A percentile compares a stretch with the other conserved stretches of the same genome.
These are phyloP conservation scores for Cairina moschata DNA, from an alignment of 2,113 vertebrate species.

Conservation along the genomic window DNA sequence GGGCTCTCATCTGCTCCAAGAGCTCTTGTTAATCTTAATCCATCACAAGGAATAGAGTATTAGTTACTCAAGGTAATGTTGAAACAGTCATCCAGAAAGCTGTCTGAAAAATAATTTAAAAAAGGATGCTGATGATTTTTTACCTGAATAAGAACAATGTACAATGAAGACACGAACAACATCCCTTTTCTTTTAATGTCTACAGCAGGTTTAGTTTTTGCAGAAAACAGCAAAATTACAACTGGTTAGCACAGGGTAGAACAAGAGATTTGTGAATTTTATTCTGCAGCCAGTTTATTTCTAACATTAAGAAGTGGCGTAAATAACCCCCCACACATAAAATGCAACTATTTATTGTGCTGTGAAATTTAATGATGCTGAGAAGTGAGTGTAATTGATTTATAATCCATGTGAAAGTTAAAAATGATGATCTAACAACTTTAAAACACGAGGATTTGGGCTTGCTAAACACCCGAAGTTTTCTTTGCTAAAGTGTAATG, in stretches of 20 bases:
- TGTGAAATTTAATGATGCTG: conserved; percentile 3
- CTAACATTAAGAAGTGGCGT: background rate
- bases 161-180: background rate
- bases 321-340: conserved; percentile 12
- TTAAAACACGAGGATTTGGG: background rate
- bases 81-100: background rate
- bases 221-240: background rate
- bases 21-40: background rate
- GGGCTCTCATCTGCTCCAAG: background rate
- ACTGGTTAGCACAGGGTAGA: background rate
- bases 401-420: conserved; percentile 50
- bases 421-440: conserved; percentile 37
- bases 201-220: background rate
- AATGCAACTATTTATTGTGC: background rate
- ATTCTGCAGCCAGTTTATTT: background rate
- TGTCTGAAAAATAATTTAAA: background rate
- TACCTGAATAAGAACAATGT: background rate
- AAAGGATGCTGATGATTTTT: background rate
- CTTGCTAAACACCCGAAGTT: background rate
- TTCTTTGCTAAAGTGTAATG: background rate
- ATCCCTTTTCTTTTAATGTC: background rate
- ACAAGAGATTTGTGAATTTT: background rate
- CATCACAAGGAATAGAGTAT: background rate
- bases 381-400: conserved; percentile 45
- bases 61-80: background rate